Conservation (phyloP, 2,888 invertebrate species). For the Icerya purchasi region DNA sequence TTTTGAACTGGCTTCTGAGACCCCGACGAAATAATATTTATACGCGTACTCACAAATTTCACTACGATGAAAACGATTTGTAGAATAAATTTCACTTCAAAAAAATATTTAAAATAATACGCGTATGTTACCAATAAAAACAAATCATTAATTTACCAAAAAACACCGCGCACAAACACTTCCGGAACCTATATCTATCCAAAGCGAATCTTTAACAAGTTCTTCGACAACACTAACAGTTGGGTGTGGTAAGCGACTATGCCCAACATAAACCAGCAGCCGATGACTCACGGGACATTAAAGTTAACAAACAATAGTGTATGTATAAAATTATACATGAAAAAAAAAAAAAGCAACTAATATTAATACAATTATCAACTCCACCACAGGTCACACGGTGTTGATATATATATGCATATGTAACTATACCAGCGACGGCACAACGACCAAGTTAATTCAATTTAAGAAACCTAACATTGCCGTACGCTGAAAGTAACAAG, state of each 20-base stretch:
- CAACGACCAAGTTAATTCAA: too few relatives aligned
- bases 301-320: too few relatives aligned
- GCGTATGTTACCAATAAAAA: too few relatives aligned
- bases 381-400: too few relatives aligned
- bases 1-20: slow-evolving; percentile 11
- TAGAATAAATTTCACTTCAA: too few relatives aligned
- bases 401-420: too few relatives aligned
- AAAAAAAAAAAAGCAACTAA: too few relatives aligned
- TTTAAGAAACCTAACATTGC: not conserved
- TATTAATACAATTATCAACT: too few relatives aligned
- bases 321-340: too few relatives aligned
- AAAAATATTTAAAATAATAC: too few relatives aligned
- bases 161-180: slow-evolving; percentile 9
- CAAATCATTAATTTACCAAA: not conserved
- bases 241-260: slow-evolving; percentile 12
- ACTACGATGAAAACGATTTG: not conserved
- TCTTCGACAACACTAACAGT: slow-evolving; percentile 11
- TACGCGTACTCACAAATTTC: not conserved
- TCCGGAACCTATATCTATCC: slow-evolving; percentile 12
- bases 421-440: too few relatives aligned
- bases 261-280: not conserved
- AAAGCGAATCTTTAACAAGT: too few relatives aligned
- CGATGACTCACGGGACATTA: not conserved
- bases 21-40: not conserved
- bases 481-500: not conserved